A percentile compares a stretch with the other conserved stretches of the same genome.
Evolutionary conservation across 2,113 vertebrate genomes (phyloP).

Genomic region (Nestor notabilis): DNA sequence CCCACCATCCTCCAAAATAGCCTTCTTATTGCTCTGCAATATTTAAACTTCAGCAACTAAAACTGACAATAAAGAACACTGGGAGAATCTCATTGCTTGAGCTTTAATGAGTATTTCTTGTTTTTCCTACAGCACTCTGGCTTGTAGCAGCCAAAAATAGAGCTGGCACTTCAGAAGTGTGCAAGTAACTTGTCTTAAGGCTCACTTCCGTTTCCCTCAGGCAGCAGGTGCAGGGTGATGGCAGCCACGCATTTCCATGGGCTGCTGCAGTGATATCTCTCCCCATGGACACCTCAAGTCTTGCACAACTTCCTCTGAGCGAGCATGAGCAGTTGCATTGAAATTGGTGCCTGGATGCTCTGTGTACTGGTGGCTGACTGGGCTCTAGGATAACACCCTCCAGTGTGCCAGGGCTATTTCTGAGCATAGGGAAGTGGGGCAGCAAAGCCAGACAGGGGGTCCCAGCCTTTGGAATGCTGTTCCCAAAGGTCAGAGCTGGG

Average conservation of each 20-base stretch:
- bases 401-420: background rate
- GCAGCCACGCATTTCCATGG: background rate
- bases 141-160: background rate
- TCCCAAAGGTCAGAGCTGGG: background rate
- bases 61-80: background rate
- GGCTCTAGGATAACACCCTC: background rate
- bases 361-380: background rate
- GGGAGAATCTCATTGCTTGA: background rate
- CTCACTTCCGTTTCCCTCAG: background rate
- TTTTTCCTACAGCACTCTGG: background rate
- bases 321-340: accelerated
- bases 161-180: background rate
- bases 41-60: slow-evolving; percentile 3
- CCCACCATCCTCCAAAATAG: background rate
- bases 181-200: background rate
- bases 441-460: background rate
- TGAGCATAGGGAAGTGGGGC: background rate
- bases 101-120: background rate
- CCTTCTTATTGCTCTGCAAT: background rate
- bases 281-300: background rate
- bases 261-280: background rate
- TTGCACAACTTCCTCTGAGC: background rate
- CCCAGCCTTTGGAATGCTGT: background rate
- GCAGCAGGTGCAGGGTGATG: background rate
- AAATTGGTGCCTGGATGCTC: background rate